phyloP scores from a whole-genome alignment of 1,140 invertebrate species.

The Tetramorium simillimum region DNA sequence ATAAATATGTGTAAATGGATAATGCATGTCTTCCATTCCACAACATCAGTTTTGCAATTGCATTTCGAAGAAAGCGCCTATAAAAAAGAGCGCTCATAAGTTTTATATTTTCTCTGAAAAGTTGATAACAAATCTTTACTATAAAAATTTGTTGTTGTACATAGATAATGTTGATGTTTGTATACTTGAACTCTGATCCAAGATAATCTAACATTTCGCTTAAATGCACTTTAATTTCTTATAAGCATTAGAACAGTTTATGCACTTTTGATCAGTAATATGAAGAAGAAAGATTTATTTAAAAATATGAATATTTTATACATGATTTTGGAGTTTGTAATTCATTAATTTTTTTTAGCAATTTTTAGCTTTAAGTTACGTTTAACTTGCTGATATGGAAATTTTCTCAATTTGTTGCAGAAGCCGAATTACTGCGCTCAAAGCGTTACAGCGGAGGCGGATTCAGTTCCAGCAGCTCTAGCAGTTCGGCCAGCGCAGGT shows the following conservation, averaged over 20 bases:
- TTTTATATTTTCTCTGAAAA: neutral
- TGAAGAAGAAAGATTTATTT: neutral
- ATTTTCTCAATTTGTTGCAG: constrained; percentile 9
- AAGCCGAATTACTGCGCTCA: neutral
- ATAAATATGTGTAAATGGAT: neutral
- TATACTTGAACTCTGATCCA: constrained; percentile 36
- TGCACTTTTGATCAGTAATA: neutral
- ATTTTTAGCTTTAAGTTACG: neutral
- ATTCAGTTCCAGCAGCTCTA: constrained; percentile 51
- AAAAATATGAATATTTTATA: too few relatives aligned
- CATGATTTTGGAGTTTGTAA: neutral
- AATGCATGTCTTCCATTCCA: neutral
- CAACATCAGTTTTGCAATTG: neutral
- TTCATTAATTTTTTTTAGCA: neutral
- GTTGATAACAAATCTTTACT: constrained; percentile 16
- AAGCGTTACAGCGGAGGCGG: constrained; percentile 28
- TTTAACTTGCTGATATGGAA: neutral
- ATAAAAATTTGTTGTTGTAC: neutral
- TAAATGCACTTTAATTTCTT: neutral
- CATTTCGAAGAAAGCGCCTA: neutral
- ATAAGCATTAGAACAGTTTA: neutral
- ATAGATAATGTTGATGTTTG: neutral
- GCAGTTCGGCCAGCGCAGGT: constrained; percentile 58
- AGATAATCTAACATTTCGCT: constrained; percentile 37
- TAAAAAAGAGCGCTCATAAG: neutral